phyloP scores from a whole-genome alignment of 2,113 vertebrate species.

The Indicator indicator region DNA sequence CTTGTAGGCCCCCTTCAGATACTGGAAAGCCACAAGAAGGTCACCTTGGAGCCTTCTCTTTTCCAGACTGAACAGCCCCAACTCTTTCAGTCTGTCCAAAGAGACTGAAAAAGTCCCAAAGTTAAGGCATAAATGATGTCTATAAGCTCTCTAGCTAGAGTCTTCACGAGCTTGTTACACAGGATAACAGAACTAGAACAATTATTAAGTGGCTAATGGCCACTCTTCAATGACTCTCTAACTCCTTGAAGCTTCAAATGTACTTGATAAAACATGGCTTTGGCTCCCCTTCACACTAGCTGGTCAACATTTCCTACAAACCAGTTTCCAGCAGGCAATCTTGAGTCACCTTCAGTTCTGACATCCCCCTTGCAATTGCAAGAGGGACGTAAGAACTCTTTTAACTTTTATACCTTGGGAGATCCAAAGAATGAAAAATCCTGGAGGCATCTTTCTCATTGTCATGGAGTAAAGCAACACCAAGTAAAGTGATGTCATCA shows the following conservation, averaged over 20 bases:
- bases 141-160: background rate
- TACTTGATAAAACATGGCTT: background rate
- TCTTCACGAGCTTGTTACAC: background rate
- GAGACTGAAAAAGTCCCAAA: background rate
- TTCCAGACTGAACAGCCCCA: too few relatives aligned
- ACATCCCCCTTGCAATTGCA: background rate
- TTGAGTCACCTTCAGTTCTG: background rate
- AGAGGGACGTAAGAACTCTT: background rate
- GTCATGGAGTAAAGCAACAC: background rate
- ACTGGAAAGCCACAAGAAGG: too few relatives aligned
- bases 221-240: background rate
- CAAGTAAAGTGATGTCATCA: slow-evolving; percentile 38
- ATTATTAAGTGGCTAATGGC: background rate
- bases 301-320: background rate
- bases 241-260: background rate
- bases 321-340: background rate
- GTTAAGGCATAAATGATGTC: background rate
- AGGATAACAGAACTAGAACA: background rate
- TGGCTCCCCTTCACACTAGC: background rate
- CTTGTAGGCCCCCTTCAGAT: too few relatives aligned
- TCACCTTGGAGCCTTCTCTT: too few relatives aligned
- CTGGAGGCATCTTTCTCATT: background rate
- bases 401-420: background rate
- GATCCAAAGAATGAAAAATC: background rate
- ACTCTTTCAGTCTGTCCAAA: background rate